phyloP scores from a whole-genome alignment of 2,888 invertebrate species.

The Myathropa florea region DNA sequence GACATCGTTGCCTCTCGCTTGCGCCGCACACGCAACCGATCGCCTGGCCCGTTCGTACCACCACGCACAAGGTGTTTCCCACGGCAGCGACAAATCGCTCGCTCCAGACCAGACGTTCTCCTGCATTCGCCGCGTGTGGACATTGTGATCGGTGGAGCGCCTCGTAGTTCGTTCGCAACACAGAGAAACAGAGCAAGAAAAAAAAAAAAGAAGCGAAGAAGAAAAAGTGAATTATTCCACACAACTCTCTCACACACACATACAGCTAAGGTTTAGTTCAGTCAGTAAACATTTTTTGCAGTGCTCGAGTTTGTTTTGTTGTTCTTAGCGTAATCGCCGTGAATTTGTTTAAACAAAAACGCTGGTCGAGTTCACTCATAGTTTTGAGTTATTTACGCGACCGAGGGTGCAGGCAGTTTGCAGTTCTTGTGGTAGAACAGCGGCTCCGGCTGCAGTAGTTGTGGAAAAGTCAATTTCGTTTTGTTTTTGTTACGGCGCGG shows the following conservation, averaged over 20 bases:
- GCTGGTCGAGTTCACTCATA: background rate
- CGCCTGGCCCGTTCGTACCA: constrained; percentile 55
- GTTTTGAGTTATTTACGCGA: background rate
- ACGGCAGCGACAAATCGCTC: constrained; percentile 66
- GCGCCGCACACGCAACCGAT: constrained; percentile 27
- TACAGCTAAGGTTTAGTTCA: background rate
- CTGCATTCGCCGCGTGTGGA: constrained; percentile 71
- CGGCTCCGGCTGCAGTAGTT: background rate
- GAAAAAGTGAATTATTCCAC: constrained; percentile 50
- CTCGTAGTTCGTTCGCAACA: constrained; percentile 60
- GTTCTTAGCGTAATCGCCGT: background rate
- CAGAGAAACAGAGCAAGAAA: constrained; percentile 2
- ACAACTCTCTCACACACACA: constrained; percentile 34
- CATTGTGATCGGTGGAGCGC: constrained; percentile 67
- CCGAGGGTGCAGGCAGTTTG: background rate
- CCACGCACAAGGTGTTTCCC: constrained; percentile 70
- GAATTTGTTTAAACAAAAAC: constrained; percentile 61
- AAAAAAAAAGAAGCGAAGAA: background rate
- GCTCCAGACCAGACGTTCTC: constrained; percentile 71
- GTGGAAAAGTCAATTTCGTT: constrained; percentile 61
- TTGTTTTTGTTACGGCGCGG: constrained; percentile 50
- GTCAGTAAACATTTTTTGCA: constrained; percentile 52
- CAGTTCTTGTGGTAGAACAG: background rate
- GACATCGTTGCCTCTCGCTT: constrained; percentile 50
- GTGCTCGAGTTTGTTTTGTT: constrained; percentile 26